Evolutionary conservation across 1,140 invertebrate genomes (phyloP).

Genomic region (Triops cancriformis): DNA sequence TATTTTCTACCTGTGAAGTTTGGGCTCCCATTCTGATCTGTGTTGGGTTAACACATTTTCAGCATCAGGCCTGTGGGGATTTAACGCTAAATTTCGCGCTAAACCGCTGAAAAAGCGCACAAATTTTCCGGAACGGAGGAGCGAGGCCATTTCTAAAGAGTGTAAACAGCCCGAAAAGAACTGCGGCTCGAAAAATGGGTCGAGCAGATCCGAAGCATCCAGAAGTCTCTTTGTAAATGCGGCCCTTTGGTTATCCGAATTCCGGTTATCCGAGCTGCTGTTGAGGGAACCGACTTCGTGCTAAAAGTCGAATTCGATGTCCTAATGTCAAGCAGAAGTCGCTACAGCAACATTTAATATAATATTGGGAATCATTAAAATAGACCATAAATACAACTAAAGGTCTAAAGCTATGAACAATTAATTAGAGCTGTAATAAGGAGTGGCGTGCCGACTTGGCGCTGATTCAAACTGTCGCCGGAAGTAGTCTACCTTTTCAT

Average conservation of each 20-base stretch:
- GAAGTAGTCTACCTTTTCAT: too few relatives aligned
- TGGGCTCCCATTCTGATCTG: constrained; percentile 44
- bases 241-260: neutral
- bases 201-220: neutral
- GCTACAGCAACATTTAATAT: too few relatives aligned
- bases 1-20: constrained; percentile 30
- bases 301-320: too few relatives aligned
- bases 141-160: constrained; percentile 47
- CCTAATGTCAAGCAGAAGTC: too few relatives aligned
- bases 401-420: too few relatives aligned
- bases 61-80: constrained; percentile 41
- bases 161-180: neutral
- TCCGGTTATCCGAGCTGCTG: too few relatives aligned
- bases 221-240: neutral
- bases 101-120: constrained; percentile 57
- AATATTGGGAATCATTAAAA: too few relatives aligned
- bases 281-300: too few relatives aligned
- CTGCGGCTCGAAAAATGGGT: neutral
- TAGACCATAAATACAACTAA: too few relatives aligned
- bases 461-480: too few relatives aligned
- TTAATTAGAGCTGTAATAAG: too few relatives aligned
- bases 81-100: constrained; percentile 53
- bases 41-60: constrained; percentile 44
- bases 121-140: constrained; percentile 58
- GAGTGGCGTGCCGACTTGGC: too few relatives aligned